Evolutionary conservation across 1,140 invertebrate genomes (phyloP).

Genomic region (Orchesella cincta): DNA sequence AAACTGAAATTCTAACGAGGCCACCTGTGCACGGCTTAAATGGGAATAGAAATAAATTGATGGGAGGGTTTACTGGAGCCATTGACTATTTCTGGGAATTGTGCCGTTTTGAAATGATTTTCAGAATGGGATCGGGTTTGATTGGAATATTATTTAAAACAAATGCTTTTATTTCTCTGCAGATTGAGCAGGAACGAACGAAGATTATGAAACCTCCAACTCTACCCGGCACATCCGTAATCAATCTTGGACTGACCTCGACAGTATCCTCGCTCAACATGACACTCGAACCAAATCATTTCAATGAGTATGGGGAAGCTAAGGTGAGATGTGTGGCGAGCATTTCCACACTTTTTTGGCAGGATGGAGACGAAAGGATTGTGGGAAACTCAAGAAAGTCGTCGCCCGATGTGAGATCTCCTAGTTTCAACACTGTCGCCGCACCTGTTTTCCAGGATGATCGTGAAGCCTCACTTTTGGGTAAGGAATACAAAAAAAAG

Average conservation of each 20-base stretch:
- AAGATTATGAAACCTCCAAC: background rate
- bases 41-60: too few relatives aligned
- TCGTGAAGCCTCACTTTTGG: slow-evolving; percentile 30
- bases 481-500: slow-evolving; percentile 17
- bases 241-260: background rate
- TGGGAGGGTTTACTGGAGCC: background rate
- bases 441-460: slow-evolving; percentile 32
- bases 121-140: too few relatives aligned
- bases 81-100: background rate
- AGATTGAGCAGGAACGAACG: slow-evolving; percentile 13
- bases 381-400: slow-evolving; percentile 36
- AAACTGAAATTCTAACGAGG: too few relatives aligned
- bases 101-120: background rate
- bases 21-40: too few relatives aligned
- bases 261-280: slow-evolving; percentile 22
- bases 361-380: slow-evolving; percentile 46
- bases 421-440: slow-evolving; percentile 7
- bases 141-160: background rate
- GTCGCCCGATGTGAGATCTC: slow-evolving; percentile 24
- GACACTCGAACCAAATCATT: slow-evolving; percentile 41
- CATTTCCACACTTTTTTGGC: slow-evolving; percentile 46
- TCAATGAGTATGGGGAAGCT: slow-evolving; percentile 45
- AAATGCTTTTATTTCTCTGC: background rate
- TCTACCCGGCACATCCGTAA: background rate
- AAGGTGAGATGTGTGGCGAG: slow-evolving; percentile 47